A percentile compares a stretch with the other conserved stretches of the same genome.
These are phyloP conservation scores for Echinops telfairi DNA, from an alignment of 2,113 vertebrate genomes.

Conservation along the genomic window DNA sequence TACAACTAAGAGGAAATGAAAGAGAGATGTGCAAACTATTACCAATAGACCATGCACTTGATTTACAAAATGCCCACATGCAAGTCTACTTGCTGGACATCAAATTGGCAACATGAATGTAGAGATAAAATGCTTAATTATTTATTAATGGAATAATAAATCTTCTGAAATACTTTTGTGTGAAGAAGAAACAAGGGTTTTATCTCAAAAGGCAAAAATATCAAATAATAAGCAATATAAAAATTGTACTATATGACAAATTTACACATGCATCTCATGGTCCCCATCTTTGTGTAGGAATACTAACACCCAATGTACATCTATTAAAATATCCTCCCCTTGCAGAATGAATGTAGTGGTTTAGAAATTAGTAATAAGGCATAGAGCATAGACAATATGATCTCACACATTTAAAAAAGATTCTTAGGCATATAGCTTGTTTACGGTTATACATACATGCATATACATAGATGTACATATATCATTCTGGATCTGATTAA, in stretches of 20 bases:
- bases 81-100: slow-evolving; percentile 60
- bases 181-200: slow-evolving; percentile 62
- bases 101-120: slow-evolving; percentile 69
- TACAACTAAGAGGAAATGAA: slow-evolving; percentile 54
- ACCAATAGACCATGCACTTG: slow-evolving; percentile 43
- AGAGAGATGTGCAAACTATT: slow-evolving; percentile 36
- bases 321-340: background rate
- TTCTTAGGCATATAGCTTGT: background rate
- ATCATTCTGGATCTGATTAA: too few relatives aligned
- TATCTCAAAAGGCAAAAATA: slow-evolving; percentile 69
- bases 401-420: background rate
- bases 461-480: background rate
- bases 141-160: slow-evolving; percentile 78
- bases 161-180: slow-evolving; percentile 70
- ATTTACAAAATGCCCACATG: slow-evolving; percentile 53
- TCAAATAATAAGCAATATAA: slow-evolving; percentile 67
- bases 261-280: background rate
- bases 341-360: background rate
- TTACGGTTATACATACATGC: background rate
- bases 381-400: background rate
- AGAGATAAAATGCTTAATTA: slow-evolving; percentile 77
- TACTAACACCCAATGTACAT: background rate
- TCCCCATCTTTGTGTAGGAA: background rate
- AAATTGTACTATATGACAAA: slow-evolving; percentile 51
- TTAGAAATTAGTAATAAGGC: background rate